Evolutionary conservation across 2,797 vertebrate genomes (phyloP).

Genomic region (Tinamus major): DNA sequence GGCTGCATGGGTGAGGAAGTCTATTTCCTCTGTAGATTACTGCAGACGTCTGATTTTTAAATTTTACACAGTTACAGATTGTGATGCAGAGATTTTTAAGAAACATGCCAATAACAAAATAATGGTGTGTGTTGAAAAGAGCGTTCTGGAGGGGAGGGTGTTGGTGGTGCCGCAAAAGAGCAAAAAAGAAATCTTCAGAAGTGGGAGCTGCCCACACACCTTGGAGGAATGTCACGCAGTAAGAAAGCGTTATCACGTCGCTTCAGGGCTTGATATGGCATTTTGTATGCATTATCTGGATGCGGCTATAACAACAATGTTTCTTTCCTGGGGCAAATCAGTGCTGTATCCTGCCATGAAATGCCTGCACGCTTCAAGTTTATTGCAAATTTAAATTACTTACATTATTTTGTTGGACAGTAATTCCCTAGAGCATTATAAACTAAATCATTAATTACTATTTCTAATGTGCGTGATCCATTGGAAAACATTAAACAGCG

Average conservation of each 20-base stretch:
- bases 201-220: background rate
- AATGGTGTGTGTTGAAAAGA: background rate
- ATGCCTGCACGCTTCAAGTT: constrained; percentile 67
- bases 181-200: background rate
- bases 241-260: constrained; percentile 61
- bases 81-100: background rate
- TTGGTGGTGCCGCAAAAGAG: constrained; percentile 13
- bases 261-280: constrained; percentile 61
- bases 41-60: background rate
- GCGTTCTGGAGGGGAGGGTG: constrained; percentile 4
- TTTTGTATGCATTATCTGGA: constrained; percentile 69
- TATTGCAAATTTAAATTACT: constrained; percentile 77
- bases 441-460: constrained; percentile 79
- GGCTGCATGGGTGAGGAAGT: background rate
- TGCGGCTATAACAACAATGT: constrained; percentile 61
- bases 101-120: background rate
- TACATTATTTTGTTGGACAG: constrained; percentile 75
- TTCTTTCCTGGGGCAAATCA: constrained; percentile 58
- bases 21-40: background rate
- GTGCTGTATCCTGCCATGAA: constrained; percentile 60
- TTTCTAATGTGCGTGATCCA: constrained; percentile 58
- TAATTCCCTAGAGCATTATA: constrained; percentile 74
- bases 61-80: background rate
- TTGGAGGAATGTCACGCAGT: constrained; percentile 42
- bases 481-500: constrained; percentile 73